Percentiles rank a stretch among this genome's conserved stretches.
These are phyloP conservation scores for Morpho achilles DNA, from an alignment of 2,888 invertebrate species.

Conservation along the genomic window DNA sequence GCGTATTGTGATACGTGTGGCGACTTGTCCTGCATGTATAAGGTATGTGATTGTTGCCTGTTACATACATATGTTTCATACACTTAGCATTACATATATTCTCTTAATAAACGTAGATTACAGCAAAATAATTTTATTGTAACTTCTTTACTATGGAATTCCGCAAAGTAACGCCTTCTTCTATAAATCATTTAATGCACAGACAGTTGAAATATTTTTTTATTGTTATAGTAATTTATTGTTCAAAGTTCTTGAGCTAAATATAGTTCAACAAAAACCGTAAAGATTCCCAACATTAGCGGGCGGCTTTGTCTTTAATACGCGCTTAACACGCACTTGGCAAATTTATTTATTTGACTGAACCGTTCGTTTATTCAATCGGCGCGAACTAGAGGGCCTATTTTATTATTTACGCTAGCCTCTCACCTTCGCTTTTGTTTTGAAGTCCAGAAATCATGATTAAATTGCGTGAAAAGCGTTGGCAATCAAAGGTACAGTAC, in stretches of 20 bases:
- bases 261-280: slow-evolving; percentile 4
- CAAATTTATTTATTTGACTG: slow-evolving; percentile 10
- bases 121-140: too few species aligned
- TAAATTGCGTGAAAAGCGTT: slow-evolving; percentile 4
- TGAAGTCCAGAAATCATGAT: slow-evolving; percentile 6
- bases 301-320: slow-evolving; percentile 10
- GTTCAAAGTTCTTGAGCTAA: not conserved
- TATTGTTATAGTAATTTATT: too few species aligned
- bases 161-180: too few species aligned
- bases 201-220: too few species aligned
- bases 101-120: too few species aligned
- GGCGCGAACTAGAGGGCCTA: not conserved
- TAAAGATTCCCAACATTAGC: slow-evolving; percentile 11
- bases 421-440: slow-evolving; percentile 10
- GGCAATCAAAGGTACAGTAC: not conserved
- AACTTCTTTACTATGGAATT: too few species aligned
- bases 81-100: too few species aligned
- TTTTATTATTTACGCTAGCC: slow-evolving; percentile 18
- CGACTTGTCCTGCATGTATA: too few species aligned
- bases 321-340: slow-evolving; percentile 16
- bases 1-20: too few species aligned
- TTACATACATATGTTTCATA: too few species aligned
- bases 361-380: slow-evolving; percentile 9
- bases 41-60: too few species aligned
- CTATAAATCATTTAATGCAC: too few species aligned